Evolutionary conservation across 2,797 vertebrate species (phyloP).

Genomic region (Gymnothorax javanicus): DNA sequence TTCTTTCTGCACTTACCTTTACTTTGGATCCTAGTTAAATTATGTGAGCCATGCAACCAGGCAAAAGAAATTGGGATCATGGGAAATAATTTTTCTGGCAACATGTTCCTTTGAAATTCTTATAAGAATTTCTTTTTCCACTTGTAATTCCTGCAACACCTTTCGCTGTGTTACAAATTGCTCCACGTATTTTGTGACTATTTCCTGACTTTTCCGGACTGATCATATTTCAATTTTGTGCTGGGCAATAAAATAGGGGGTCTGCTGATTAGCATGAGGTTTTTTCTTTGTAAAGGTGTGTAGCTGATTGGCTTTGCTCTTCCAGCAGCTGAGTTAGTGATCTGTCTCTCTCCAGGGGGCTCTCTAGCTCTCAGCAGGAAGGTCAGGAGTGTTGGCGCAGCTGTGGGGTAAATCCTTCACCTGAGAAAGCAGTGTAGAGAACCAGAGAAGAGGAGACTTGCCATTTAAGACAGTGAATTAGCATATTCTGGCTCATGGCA

Average conservation of each 20-base stretch:
- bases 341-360: background rate
- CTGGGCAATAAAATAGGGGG: background rate
- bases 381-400: conserved; percentile 13
- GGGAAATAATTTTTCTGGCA: background rate
- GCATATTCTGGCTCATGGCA: conserved; percentile 2
- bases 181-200: background rate
- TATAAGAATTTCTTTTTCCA: background rate
- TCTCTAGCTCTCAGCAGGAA: background rate
- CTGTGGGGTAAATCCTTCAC: conserved; percentile 4
- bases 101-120: background rate
- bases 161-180: background rate
- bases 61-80: background rate
- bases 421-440: conserved; percentile 7
- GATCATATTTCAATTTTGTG: background rate
- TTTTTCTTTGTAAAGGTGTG: background rate
- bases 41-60: background rate
- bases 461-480: background rate
- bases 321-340: background rate
- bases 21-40: background rate
- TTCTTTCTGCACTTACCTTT: background rate
- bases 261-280: background rate
- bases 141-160: background rate
- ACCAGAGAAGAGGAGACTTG: background rate
- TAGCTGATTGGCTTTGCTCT: background rate
- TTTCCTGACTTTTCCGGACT: background rate